Evolutionary conservation across 1,140 invertebrate species (phyloP), one percentile per base, ranked within the genome.

Genomic region (Trichomalopsis sarcophagae): DNA sequence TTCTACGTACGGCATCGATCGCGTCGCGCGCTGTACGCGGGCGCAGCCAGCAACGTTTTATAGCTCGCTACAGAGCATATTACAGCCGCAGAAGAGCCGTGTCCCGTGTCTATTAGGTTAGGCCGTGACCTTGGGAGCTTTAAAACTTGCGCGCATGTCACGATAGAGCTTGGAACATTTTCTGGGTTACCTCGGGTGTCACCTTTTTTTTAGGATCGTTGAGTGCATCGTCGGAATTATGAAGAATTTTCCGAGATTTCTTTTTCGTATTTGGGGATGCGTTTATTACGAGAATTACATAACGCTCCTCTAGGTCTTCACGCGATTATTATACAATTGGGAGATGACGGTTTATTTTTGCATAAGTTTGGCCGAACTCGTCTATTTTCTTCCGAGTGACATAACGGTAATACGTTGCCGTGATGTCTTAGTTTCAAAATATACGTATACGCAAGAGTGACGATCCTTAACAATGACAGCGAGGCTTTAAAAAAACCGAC

Each of bases 101-200:
- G 27, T 62, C 55, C 17, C 55, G 55, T 10, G n/a, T 36, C 55
- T 62, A 81, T 85, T 83, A 83, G 85, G 81, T 86, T 83, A 83
- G 71, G 62, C 77, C 81, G 50, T 81, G 85, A 86, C 85, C 85
- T 86, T 86, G 81, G 75, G 10, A n/a, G 36, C 40, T 66, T 81
- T 76, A 3, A 69, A 85, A 78, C 27, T 73, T 40, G 30, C 74
- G 79, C 75, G 80, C 84, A 30, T 62, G 69, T 66, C 33, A 66
- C 30, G 33, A 73, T 27, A 27, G 74, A 75, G 13, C 62, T 85
- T 85, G 78, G 76, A 85, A 27, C 36, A 33, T 44, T 85, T 85
- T 85, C 76, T 85, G 78, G 84, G 78, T 85, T 85, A 75, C 69
- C 21, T 62, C 21, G 55, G 17, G 4, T 62, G 55, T n/a, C 55